phyloP scores from a whole-genome alignment of 2,888 invertebrate genomes.

The Zygaena filipendulae region DNA sequence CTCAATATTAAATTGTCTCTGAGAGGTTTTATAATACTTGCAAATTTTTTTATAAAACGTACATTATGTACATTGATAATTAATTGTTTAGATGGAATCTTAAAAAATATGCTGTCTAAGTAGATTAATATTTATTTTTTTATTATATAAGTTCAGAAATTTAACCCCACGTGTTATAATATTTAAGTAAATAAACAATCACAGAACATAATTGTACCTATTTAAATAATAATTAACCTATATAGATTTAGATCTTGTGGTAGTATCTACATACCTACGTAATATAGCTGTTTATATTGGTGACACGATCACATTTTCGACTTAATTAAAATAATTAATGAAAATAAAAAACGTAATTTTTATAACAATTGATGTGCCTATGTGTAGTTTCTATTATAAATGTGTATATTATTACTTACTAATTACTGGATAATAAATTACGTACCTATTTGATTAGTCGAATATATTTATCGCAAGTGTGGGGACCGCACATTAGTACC shows the following conservation, averaged over 20 bases:
- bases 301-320: conserved; percentile 55
- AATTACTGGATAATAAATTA: too few species aligned
- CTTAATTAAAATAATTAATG: too few species aligned
- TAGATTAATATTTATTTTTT: too few species aligned
- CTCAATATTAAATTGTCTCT: not conserved
- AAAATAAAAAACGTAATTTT: conserved; percentile 61
- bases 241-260: conserved; percentile 39
- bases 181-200: conserved; percentile 20
- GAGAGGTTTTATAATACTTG: not conserved
- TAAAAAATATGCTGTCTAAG: too few species aligned
- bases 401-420: conserved; percentile 49
- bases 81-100: too few species aligned
- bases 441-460: too few species aligned
- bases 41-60: too few species aligned
- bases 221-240: conserved; percentile 23
- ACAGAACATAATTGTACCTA: conserved; percentile 1
- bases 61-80: too few species aligned
- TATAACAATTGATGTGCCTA: conserved; percentile 71
- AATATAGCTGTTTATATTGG: conserved; percentile 34
- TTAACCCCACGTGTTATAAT: conserved; percentile 24
- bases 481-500: too few species aligned
- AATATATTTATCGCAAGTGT: conserved; percentile 37
- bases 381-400: conserved; percentile 62
- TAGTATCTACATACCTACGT: too few species aligned
- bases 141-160: not conserved